Percentiles rank a stretch among this genome's conserved stretches.
Conservation (phyloP, 2,113 vertebrate genomes). For the Arizona elegans region DNA sequence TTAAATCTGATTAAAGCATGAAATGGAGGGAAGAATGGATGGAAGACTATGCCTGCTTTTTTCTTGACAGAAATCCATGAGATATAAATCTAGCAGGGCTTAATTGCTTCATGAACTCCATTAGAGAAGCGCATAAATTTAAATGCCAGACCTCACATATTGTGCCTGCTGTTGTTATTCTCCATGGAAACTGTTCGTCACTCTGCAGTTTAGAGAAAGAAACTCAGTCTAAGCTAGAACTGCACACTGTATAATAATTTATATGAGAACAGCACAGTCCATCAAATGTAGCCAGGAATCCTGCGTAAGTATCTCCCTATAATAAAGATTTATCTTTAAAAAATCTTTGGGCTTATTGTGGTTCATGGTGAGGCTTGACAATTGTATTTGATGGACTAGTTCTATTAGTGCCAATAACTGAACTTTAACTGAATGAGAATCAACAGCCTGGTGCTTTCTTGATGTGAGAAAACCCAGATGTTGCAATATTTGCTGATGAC, state of each 20-base stretch:
- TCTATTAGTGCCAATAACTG: not conserved
- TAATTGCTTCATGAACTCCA: not conserved
- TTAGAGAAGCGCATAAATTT: not conserved
- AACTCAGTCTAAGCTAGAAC: not conserved
- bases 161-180: not conserved
- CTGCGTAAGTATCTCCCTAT: not conserved
- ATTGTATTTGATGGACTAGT: not conserved
- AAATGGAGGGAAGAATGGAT: not conserved
- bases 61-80: not conserved
- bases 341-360: not conserved
- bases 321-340: not conserved
- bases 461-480: not conserved
- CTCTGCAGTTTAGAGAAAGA: not conserved
- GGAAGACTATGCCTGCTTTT: not conserved
- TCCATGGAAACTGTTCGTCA: not conserved
- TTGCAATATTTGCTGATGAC: not conserved
- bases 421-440: not conserved
- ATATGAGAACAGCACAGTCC: not conserved
- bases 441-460: not conserved
- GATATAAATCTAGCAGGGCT: not conserved
- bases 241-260: not conserved
- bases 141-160: not conserved
- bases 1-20: not conserved
- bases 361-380: not conserved
- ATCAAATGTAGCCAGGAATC: not conserved